Evolutionary conservation across 2,113 vertebrate genomes (phyloP), one percentile per base, ranked within the genome.

Genomic region (Chitala chitala): DNA sequence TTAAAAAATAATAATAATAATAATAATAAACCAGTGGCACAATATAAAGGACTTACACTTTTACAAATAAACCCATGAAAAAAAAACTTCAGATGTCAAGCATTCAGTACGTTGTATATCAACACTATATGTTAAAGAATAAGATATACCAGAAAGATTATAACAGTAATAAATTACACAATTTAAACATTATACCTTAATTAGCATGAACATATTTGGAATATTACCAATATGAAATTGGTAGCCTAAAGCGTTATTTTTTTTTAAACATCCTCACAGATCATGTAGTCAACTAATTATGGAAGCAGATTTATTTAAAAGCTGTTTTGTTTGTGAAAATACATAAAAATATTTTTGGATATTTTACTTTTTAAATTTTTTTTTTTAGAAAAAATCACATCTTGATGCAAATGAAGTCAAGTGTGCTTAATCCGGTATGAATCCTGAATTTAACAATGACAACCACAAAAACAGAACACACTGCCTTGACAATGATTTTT

Each of bases 221-320:
- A 95, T 96, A 96, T 91, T 91, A 69, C 68, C 68, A 69, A 69
- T 69, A 94, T 79, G 80, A 86, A 94, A 92, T 90, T 90, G 89
- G 89, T 89, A 89, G 87, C 89, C 87, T 93, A 91, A 90, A 92
- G 87, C 91, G 89, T 82, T 86, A 86, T 90, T 91, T 85, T 84
- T 86, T 86, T 83, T 81, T 87, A 85, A 82, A 87, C 86, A 88
- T 90, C 86, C 78, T 85, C 82, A 71, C 81, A 90, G 87, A 90
- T 91, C 89, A 82, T 84, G 91, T 91, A 88, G 89, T 87, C 86
- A 92, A 94, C 92, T 92, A 89, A 89, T n/a, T 91, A 94, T 90
- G 94, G 94, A 95, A 95, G 95, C 94, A 93, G 93, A 92, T 94
- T 94, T 92, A 92, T 96, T 95, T 93, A 95, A 98, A 98, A 98